These are phyloP conservation scores for Urocolius indicus DNA, from an alignment of 2,113 vertebrate species.

Conservation along the genomic window DNA sequence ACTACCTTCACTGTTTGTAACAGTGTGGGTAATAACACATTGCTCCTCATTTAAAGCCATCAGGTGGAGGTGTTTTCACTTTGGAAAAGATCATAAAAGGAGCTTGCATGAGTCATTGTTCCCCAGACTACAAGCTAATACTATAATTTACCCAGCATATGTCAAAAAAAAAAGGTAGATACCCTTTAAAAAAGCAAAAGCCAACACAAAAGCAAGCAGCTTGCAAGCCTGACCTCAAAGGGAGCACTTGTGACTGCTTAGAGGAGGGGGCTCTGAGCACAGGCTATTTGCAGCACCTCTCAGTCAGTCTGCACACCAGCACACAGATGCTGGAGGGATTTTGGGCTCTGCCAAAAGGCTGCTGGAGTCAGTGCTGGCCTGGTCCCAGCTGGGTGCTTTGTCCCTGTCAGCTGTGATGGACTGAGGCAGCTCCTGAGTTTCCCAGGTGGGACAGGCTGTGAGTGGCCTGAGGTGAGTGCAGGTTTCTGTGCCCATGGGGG, in stretches of 20 bases:
- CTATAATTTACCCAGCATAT: slow-evolving; percentile 19
- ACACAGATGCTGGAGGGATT: background rate
- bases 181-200: background rate
- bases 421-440: accelerated
- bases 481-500: accelerated
- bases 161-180: background rate
- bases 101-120: slow-evolving; percentile 31
- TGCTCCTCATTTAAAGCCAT: background rate
- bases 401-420: accelerated
- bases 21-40: background rate
- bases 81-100: slow-evolving; percentile 15
- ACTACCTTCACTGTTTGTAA: background rate
- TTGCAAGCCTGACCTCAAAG: background rate
- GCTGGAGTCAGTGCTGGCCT: accelerated
- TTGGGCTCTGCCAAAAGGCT: background rate
- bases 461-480: accelerated
- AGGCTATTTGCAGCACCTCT: background rate
- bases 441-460: background rate
- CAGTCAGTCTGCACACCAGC: accelerated
- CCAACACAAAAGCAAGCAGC: background rate
- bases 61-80: slow-evolving; percentile 27
- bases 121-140: slow-evolving; percentile 42
- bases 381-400: background rate
- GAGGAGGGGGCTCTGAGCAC: background rate
- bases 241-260: accelerated